These are phyloP conservation scores for Adineta ricciae DNA, from an alignment of 2,888 invertebrate genomes.

Conservation along the genomic window DNA sequence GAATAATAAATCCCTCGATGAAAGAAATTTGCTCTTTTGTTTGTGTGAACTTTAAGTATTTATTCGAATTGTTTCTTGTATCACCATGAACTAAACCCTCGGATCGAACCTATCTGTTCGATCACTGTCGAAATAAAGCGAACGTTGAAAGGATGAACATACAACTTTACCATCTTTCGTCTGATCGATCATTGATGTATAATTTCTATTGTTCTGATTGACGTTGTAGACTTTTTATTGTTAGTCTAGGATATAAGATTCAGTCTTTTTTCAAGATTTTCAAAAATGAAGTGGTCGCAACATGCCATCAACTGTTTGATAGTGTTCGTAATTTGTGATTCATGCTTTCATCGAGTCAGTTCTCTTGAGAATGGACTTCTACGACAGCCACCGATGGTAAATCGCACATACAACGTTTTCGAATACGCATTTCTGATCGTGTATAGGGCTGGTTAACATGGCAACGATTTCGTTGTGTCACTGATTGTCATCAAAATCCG, in stretches of 20 bases:
- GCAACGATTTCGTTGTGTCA: conserved; percentile 75
- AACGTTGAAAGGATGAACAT: neutral
- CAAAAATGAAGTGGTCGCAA: neutral
- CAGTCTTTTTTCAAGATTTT: neutral
- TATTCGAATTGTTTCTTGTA: neutral
- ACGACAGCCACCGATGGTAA: conserved; percentile 67
- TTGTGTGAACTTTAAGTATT: neutral
- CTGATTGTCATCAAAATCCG: conserved; percentile 75
- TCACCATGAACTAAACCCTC: neutral
- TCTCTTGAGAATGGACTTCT: conserved; percentile 71
- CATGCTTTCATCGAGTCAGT: neutral
- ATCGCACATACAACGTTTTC: too few species aligned
- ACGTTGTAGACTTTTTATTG: neutral
- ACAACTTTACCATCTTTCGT: neutral
- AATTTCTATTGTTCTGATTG: neutral
- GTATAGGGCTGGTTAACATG: conserved; percentile 69
- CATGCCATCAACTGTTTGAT: neutral
- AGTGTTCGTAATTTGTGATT: neutral
- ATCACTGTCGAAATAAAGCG: neutral
- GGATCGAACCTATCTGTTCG: neutral
- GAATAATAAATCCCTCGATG: neutral
- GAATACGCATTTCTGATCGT: too few species aligned
- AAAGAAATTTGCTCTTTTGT: neutral
- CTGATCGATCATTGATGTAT: neutral
- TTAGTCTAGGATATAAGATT: too few species aligned